Evolutionary conservation across 2,888 invertebrate species (phyloP).

Genomic region (Rhagium mordax): DNA sequence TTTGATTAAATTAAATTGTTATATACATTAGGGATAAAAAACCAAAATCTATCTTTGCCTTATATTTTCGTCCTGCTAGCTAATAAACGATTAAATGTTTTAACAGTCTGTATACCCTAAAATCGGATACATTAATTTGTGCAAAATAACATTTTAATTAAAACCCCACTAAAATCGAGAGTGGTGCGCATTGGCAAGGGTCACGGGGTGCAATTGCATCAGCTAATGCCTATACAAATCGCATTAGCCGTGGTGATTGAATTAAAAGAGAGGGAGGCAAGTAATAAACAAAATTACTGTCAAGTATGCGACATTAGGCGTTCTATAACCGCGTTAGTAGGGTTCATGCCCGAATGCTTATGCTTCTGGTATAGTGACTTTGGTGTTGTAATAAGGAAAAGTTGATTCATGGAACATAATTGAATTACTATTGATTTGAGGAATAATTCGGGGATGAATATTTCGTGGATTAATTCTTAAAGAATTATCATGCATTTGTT

Average conservation of each 20-base stretch:
- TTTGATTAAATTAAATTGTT: too few relatives aligned
- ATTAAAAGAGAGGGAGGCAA: slow-evolving; percentile 59
- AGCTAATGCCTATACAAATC: slow-evolving; percentile 54
- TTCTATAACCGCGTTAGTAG: slow-evolving; percentile 57
- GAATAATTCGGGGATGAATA: slow-evolving; percentile 34
- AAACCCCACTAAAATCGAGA: neutral
- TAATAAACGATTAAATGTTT: too few relatives aligned
- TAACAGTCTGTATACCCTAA: neutral
- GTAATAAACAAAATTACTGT: slow-evolving; percentile 70
- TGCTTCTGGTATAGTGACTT: slow-evolving; percentile 36
- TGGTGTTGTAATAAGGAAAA: slow-evolving; percentile 30
- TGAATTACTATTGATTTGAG: slow-evolving; percentile 44
- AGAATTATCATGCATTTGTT: neutral
- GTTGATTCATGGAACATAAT: slow-evolving; percentile 46
- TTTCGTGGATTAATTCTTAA: neutral
- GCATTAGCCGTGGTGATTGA: slow-evolving; percentile 61
- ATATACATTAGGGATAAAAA: too few relatives aligned
- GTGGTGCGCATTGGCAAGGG: neutral
- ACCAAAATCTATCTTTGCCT: too few relatives aligned
- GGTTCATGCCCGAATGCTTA: slow-evolving; percentile 61
- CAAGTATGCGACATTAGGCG: slow-evolving; percentile 64
- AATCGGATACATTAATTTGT: neutral
- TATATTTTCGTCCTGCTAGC: too few relatives aligned
- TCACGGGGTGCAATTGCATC: slow-evolving; percentile 43
- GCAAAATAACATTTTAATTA: slow-evolving; percentile 21